Conservation (phyloP, 2,797 vertebrate species). For the Lagocephalus sceleratus region DNA sequence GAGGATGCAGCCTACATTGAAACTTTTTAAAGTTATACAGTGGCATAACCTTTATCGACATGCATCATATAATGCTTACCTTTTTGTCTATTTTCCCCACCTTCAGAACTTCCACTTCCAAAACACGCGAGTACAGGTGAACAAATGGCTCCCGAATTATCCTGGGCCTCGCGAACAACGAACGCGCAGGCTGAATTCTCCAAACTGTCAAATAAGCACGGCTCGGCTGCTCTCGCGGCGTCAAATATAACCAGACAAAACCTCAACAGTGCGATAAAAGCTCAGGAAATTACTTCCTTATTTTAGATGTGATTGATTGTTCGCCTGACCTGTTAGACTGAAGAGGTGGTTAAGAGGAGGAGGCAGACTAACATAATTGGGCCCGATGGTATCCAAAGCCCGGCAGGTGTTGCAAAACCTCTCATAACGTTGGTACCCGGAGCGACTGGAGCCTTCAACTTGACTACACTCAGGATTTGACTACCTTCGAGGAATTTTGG, state of each 20-base stretch:
- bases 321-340: constrained; percentile 73
- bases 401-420: constrained; percentile 69
- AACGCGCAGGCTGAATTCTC: constrained; percentile 40
- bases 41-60: constrained; percentile 43
- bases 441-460: constrained; percentile 66
- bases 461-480: constrained; percentile 65
- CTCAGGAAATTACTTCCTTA: constrained; percentile 75
- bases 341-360: constrained; percentile 69
- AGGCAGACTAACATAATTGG: constrained; percentile 75
- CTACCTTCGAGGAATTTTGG: constrained; percentile 69
- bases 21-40: constrained; percentile 48
- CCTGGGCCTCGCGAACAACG: constrained; percentile 39
- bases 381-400: constrained; percentile 75
- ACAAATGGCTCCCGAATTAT: constrained; percentile 50
- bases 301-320: constrained; percentile 79
- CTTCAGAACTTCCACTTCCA: constrained; percentile 29
- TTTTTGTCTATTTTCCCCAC: constrained; percentile 26
- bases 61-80: constrained; percentile 18
- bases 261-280: constrained; percentile 62
- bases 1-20: constrained; percentile 38
- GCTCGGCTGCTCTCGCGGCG: constrained; percentile 43
- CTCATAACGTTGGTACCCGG: constrained; percentile 60
- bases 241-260: constrained; percentile 67
- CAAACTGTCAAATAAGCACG: constrained; percentile 40
- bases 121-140: constrained; percentile 36